phyloP scores from a whole-genome alignment of 2,888 invertebrate species.

The Phaedon cochleariae region DNA sequence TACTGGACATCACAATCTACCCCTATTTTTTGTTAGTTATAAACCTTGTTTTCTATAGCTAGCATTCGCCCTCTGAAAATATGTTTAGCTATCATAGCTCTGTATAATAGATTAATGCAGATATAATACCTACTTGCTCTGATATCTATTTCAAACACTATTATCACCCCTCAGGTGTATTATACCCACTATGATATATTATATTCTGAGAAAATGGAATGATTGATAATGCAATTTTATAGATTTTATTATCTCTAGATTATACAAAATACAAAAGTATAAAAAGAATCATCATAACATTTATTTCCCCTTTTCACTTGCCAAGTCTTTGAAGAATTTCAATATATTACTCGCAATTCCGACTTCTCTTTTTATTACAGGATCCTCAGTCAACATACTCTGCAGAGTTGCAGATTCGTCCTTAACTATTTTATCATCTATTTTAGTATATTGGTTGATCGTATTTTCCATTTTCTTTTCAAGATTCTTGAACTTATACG shows the following conservation, averaged over 20 bases:
- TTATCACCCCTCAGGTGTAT: too few species aligned
- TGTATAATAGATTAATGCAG: too few species aligned
- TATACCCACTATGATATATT: too few species aligned
- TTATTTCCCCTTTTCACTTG: slow-evolving; percentile 19
- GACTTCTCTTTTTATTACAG: slow-evolving; percentile 43
- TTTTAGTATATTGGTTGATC: slow-evolving; percentile 39
- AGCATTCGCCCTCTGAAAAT: too few species aligned
- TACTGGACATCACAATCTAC: too few species aligned
- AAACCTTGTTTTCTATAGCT: too few species aligned
- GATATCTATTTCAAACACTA: too few species aligned
- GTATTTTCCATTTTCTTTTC: slow-evolving; percentile 42
- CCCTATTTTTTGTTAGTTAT: too few species aligned
- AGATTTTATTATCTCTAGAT: slow-evolving; percentile 2
- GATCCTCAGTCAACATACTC: slow-evolving; percentile 35
- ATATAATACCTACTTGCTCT: too few species aligned
- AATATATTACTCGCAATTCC: slow-evolving; percentile 45
- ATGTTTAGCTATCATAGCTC: too few species aligned
- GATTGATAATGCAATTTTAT: too few species aligned
- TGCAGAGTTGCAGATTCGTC: slow-evolving; percentile 40
- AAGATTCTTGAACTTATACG: slow-evolving; percentile 37
- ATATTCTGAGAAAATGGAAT: too few species aligned
- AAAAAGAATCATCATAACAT: neutral
- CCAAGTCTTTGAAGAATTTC: slow-evolving; percentile 46
- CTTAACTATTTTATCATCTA: slow-evolving; percentile 41
- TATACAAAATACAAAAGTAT: slow-evolving; percentile 12